Conservation (phyloP, 2,113 vertebrate genomes). For the Chaetura pelagica region DNA sequence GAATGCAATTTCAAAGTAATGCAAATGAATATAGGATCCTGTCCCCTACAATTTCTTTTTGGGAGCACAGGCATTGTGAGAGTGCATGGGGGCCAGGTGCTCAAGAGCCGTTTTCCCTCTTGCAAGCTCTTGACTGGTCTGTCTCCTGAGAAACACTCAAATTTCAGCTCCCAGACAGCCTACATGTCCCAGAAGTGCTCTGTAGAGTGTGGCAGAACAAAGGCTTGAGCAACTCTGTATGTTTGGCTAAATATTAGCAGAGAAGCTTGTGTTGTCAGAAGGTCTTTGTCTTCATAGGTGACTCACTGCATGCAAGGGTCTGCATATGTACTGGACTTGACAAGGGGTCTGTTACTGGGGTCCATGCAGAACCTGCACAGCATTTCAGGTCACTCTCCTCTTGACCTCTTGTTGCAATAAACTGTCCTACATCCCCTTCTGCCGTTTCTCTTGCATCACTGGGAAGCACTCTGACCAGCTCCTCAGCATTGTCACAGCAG, state of each 20-base stretch:
- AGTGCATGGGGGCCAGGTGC: background rate
- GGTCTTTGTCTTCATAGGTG: background rate
- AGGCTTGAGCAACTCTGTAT: background rate
- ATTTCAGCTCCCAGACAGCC: background rate
- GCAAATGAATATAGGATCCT: background rate
- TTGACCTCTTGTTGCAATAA: background rate
- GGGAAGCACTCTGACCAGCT: background rate
- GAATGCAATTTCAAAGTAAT: background rate
- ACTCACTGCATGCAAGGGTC: background rate
- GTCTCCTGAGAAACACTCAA: background rate
- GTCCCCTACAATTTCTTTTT: background rate
- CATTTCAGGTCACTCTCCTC: background rate
- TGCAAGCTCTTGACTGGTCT: background rate
- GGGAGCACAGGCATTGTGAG: fast-evolving
- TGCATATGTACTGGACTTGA: background rate
- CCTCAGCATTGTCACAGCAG: background rate
- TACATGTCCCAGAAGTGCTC: background rate
- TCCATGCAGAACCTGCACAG: background rate
- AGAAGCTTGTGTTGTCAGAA: background rate
- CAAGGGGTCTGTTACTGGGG: fast-evolving
- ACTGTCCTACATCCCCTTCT: background rate
- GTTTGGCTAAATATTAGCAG: background rate
- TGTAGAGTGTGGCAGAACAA: background rate
- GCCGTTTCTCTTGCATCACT: background rate
- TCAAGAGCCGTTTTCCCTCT: background rate